Conservation (phyloP, 2,888 invertebrate genomes). For the Nineta flava region DNA sequence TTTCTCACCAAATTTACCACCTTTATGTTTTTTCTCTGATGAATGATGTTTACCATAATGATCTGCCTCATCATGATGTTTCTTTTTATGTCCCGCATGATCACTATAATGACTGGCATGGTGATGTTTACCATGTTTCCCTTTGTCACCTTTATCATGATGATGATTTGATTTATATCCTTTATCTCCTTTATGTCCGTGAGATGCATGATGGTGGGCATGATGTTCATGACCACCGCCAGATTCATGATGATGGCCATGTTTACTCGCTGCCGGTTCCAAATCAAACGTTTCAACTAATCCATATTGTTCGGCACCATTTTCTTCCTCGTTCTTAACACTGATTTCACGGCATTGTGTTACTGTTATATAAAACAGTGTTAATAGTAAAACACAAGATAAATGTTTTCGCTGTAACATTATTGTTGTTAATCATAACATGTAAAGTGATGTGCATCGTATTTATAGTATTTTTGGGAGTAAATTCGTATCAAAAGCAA, state of each 20-base stretch:
- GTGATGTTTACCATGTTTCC: conserved; percentile 61
- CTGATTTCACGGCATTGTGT: too few species aligned
- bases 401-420: too few species aligned
- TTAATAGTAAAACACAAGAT: too few species aligned
- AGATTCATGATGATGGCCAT: conserved; percentile 32
- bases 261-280: conserved; percentile 28
- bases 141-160: conserved; percentile 64
- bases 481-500: too few species aligned
- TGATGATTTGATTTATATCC: conserved; percentile 62
- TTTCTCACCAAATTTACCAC: conserved; percentile 63
- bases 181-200: conserved; percentile 64
- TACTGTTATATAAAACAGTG: too few species aligned
- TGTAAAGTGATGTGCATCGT: too few species aligned
- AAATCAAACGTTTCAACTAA: conserved; percentile 21
- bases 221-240: conserved; percentile 57
- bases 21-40: conserved; percentile 61
- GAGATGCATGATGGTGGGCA: conserved; percentile 47
- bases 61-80: conserved; percentile 60
- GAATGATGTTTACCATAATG: conserved; percentile 65
- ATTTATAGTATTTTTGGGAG: too few species aligned
- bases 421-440: too few species aligned
- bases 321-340: too few species aligned
- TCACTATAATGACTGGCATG: conserved; percentile 62
- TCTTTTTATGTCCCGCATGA: conserved; percentile 65
- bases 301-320: too few species aligned